Percentiles rank a stretch among this genome's conserved stretches.
These are phyloP conservation scores for Ptilonorhynchus violaceus DNA, from an alignment of 2,113 vertebrate genomes.

Conservation along the genomic window DNA sequence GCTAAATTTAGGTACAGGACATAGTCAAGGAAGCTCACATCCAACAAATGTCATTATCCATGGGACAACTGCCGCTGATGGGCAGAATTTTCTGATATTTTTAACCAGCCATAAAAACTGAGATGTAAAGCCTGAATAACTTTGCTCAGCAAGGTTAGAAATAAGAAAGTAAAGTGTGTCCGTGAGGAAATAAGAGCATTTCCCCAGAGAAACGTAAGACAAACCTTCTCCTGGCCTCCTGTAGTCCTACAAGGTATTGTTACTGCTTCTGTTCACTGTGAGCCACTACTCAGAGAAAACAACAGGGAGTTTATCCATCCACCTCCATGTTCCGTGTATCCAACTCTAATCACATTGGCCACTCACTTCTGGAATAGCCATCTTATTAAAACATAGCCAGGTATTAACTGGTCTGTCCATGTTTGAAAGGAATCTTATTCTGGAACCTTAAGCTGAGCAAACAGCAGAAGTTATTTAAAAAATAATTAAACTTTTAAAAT, in stretches of 20 bases:
- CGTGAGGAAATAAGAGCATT: not conserved
- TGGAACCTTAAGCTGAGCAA: not conserved
- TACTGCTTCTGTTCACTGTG: not conserved
- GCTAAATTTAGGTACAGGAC: not conserved
- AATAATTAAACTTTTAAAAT: not conserved
- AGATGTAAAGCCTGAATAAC: not conserved
- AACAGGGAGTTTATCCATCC: not conserved
- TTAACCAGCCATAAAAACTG: not conserved
- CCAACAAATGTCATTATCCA: not conserved
- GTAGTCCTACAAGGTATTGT: not conserved
- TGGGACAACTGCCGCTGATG: not conserved
- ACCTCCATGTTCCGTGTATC: not conserved
- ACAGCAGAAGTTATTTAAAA: not conserved
- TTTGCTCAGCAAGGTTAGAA: not conserved
- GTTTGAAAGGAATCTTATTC: not conserved
- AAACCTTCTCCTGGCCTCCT: not conserved
- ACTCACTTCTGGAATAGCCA: conserved; percentile 30
- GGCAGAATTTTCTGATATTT: not conserved
- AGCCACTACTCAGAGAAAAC: not conserved
- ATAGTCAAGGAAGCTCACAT: not conserved
- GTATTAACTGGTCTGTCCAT: not conserved
- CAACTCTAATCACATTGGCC: not conserved
- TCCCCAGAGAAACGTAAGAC: not conserved
- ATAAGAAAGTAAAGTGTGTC: not conserved
- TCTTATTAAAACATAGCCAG: not conserved